Conservation (phyloP, 2,888 invertebrate species). For the Dichetophora obliterata region DNA sequence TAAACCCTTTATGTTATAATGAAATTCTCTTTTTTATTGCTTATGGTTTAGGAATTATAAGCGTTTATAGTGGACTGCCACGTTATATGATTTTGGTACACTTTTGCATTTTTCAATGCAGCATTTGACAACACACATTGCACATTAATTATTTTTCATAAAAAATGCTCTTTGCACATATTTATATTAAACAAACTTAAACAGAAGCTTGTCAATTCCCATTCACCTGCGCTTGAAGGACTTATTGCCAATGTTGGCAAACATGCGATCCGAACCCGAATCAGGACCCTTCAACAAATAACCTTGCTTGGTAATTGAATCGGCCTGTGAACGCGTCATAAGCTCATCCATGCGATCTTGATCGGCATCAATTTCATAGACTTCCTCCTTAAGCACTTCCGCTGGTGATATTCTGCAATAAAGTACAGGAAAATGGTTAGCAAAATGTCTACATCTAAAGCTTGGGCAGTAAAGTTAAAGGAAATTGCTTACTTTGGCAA, state of each 20-base stretch:
- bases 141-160: not conserved
- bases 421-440: not conserved
- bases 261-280: constrained; percentile 89
- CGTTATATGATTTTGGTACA: no score
- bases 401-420: constrained; percentile 69
- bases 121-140: no score
- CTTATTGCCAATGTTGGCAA: constrained; percentile 91
- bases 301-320: constrained; percentile 89
- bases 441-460: not conserved
- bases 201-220: no score
- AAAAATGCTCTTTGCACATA: no score
- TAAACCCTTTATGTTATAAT: no score
- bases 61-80: no score
- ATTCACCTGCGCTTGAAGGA: constrained; percentile 84
- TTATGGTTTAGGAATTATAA: no score
- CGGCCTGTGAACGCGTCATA: constrained; percentile 75
- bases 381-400: constrained; percentile 81
- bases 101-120: no score
- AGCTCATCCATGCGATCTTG: constrained; percentile 83
- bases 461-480: no score
- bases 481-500: constrained; percentile 78
- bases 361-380: constrained; percentile 92
- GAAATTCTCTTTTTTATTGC: no score
- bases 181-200: no score
- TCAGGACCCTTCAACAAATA: constrained; percentile 93